Conservation (phyloP, 30 jellyfish, hydroid and myxozoan genomes). For the Aurelia sp. region DNA sequence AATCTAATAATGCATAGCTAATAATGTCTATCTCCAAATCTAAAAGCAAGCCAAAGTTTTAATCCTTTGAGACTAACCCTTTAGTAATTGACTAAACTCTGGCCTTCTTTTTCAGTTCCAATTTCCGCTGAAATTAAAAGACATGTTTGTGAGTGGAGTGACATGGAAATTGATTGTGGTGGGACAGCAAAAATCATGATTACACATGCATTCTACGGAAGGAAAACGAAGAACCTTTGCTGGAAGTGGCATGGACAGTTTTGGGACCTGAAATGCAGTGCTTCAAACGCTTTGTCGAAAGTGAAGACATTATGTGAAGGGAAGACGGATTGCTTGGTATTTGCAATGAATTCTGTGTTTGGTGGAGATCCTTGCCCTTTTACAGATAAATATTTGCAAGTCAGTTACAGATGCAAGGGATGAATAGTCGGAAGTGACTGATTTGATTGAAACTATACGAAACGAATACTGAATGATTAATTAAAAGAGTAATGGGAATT, state of each 20-base stretch:
- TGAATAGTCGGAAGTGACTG: too few species aligned
- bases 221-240: slow-evolving; percentile 5
- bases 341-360: slow-evolving; percentile 3
- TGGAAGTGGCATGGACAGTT: not conserved
- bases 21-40: too few species aligned
- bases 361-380: slow-evolving; percentile 43
- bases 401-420: slow-evolving; percentile 11
- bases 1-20: too few species aligned
- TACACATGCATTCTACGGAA: slow-evolving; percentile 2
- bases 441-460: too few species aligned
- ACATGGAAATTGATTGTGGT: not conserved
- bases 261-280: not conserved
- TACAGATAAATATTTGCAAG: slow-evolving; percentile 8
- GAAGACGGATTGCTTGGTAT: slow-evolving; percentile 2
- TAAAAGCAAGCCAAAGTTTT: too few species aligned
- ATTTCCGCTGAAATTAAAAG: slow-evolving; percentile 4
- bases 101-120: not conserved
- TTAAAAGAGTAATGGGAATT: too few species aligned
- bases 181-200: not conserved
- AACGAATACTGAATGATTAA: too few species aligned
- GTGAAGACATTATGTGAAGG: slow-evolving; percentile 14
- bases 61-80: too few species aligned
- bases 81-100: too few species aligned
- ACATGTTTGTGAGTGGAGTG: not conserved
- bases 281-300: not conserved